Evolutionary conservation across 2,797 vertebrate species (phyloP), one percentile per base, ranked within the genome.

Genomic region (Nannoperca australis): DNA sequence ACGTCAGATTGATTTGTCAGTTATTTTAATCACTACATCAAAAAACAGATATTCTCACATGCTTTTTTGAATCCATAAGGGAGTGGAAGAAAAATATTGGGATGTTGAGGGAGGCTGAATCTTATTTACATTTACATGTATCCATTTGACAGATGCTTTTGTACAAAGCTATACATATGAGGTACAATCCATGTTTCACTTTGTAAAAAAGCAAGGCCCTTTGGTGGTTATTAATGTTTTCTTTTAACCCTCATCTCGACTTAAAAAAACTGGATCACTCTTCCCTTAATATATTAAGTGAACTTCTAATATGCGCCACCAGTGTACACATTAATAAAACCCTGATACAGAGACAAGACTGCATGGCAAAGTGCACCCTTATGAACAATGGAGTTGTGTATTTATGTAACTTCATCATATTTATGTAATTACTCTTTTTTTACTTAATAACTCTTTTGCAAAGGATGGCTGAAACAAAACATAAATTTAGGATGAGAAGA

Each of bases 1-100:
- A 67, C 53, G 17, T 76, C 79, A 27, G 1, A 69, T 42, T 53
- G 63, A 56, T 76, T 49, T 82, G 40, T 72, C 38, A 47, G 22
- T 66, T 38, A 66, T 69, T 32, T 38, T 62, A 58, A 63, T 65
- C 47, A 73, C 13, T 27, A 47, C 12, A 51, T 71, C 62, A 42
- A 5, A 67, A 56, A 70, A 56, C 10, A 76, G 47, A 49, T 27
- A 38, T 70, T 49, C 7, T 4, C 61, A 56, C 47, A 38, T 56
- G 54, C 20, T 74, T 70, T 22, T 38, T 81, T 53, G n/a, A 73
- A n/a, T 69, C 17, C 22, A 15, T 24, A 58, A 24, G n/a, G 5
- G 44, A 62, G 65, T 18, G 1, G 20, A 3, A 47, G 11, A 60
- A 18, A 53, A 63, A 47, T 45, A 56, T 49, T 36, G 50, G 32